Evolutionary conservation across 2,797 vertebrate species (phyloP).

Genomic region (Enteromius thamalakanensis): DNA sequence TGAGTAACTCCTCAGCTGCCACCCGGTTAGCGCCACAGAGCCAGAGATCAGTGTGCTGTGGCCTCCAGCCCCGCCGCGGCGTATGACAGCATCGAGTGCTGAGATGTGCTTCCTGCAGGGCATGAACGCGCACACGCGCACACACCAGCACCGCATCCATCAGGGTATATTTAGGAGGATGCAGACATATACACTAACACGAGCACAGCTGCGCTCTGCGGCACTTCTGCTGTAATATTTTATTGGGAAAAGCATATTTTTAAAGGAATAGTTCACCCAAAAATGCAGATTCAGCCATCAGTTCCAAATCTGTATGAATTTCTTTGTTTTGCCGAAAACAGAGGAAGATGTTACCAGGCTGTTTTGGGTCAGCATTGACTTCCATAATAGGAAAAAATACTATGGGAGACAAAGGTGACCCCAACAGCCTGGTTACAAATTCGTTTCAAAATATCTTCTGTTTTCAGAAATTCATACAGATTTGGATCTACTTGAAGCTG

Average conservation of each 20-base stretch:
- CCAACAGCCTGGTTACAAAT: too few relatives aligned
- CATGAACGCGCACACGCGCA: conserved; percentile 2
- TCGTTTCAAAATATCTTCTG: too few relatives aligned
- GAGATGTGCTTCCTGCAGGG: conserved; percentile 42
- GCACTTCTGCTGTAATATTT: not conserved
- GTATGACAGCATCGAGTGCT: conserved; percentile 31
- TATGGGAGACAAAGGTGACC: too few relatives aligned
- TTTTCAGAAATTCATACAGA: too few relatives aligned
- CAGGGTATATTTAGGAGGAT: conserved; percentile 45
- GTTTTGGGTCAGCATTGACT: too few relatives aligned
- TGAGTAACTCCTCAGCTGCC: conserved; percentile 7
- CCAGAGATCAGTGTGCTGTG: conserved; percentile 9
- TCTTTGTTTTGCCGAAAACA: too few relatives aligned
- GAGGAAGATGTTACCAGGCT: too few relatives aligned
- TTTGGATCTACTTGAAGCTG: too few relatives aligned
- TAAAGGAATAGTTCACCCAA: too few relatives aligned
- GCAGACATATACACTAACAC: not conserved
- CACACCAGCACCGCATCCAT: conserved; percentile 31
- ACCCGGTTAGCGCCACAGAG: not conserved
- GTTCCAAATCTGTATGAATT: too few relatives aligned
- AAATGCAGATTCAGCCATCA: too few relatives aligned
- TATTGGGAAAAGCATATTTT: not conserved
- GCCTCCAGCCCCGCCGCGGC: conserved; percentile 36
- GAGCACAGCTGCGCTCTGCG: not conserved
- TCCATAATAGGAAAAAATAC: too few relatives aligned